Conservation (phyloP, 2,797 vertebrate genomes). For the Oryzias dopingdopingensis region DNA sequence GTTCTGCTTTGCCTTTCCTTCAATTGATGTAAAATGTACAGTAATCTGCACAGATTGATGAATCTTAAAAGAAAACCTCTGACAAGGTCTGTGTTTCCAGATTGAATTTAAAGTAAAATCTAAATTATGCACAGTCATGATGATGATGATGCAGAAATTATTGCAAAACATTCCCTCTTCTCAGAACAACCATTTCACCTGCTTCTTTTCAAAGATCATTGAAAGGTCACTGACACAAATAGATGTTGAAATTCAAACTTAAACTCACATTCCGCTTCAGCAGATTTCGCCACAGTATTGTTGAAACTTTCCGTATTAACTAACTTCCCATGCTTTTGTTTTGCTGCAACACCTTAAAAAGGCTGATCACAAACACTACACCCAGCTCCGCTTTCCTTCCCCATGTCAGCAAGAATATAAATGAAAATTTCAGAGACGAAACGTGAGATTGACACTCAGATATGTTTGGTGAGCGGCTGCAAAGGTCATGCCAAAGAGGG, state of each 20-base stretch:
- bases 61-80: conserved; percentile 20
- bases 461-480: conserved; percentile 62
- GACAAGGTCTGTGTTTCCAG: background rate
- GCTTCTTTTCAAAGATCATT: background rate
- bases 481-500: conserved; percentile 72
- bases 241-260: conserved; percentile 11
- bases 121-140: background rate
- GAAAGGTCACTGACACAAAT: conserved; percentile 3
- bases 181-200: conserved; percentile 29
- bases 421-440: conserved; percentile 50
- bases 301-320: conserved; percentile 17
- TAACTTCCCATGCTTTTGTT: conserved; percentile 23
- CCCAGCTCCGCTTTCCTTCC: background rate
- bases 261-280: conserved; percentile 5
- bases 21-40: conserved; percentile 6
- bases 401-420: conserved; percentile 22
- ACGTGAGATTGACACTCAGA: conserved; percentile 63
- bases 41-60: conserved; percentile 5
- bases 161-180: conserved; percentile 14
- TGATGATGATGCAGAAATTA: conserved; percentile 11
- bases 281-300: conserved; percentile 17
- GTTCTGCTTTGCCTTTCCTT: conserved; percentile 3
- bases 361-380: conserved; percentile 1
- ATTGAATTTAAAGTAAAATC: conserved; percentile 3
- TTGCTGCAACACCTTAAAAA: conserved; percentile 14